Evolutionary conservation across 1,140 invertebrate species (phyloP), one percentile per base, ranked within the genome.

Genomic region (Meloidogyne floridensis): DNA sequence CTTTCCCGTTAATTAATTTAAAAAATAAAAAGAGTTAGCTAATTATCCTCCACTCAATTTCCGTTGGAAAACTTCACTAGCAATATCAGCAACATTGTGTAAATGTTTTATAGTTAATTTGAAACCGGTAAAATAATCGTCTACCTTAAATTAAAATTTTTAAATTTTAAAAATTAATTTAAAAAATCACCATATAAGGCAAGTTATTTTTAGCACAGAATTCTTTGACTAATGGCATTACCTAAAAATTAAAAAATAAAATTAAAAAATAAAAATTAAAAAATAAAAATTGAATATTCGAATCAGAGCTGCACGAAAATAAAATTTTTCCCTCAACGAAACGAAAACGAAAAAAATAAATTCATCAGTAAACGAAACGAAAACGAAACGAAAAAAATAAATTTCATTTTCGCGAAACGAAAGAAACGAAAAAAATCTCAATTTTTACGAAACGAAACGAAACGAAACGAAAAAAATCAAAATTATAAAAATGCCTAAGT

Each of bases 111-210:
- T 84, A 69, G 79, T 84, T 20, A 83, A 76, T 10, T 77, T 75
- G 81, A 85, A 88, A 11, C 87, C 86, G 56, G 87, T 89, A 18
- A 87, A 87, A 72, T 88, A 88, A 72, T 88, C 87, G 59, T 89
- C 87, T 13, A 86, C 86, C 86, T 78, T 18, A 32, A 70, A 71
- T 8, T 9, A n/a, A 72, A 5, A 80, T 42, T 42, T 42, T 72
- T 72, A 15, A 71, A n/a, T 71, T 15, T 18, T 20, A 47, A 51
- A 72, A 59, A 18, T 42, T 10, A 18, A 18, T 9, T 72, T 89
- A 90, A 65, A 86, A 89, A 71, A 89, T 85, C 9, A 89, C 89
- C 89, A 90, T 90, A 71, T 89, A 89, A 7, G 88, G 88, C 51
- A 89, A 75, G 53, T 87, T 80, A 75, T 89, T 88, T 43, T 89